These are phyloP conservation scores for Ditylenchus weischeri DNA, from an alignment of 2,888 invertebrate genomes.

Conservation along the genomic window DNA sequence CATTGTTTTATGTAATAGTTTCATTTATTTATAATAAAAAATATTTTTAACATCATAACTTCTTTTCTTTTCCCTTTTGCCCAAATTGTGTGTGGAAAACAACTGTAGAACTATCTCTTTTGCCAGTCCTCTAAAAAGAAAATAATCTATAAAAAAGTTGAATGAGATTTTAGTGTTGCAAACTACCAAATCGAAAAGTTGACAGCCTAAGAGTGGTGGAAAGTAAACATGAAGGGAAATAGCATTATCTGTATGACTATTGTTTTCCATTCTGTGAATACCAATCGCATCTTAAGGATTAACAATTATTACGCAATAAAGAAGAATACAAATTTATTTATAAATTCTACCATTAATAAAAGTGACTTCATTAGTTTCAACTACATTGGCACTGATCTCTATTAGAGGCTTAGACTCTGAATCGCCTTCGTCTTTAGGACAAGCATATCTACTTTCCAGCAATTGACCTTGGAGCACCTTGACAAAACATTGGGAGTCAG, in stretches of 20 bases:
- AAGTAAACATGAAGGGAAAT: constrained; percentile 86
- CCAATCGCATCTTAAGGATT: constrained; percentile 77
- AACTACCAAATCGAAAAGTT: constrained; percentile 80
- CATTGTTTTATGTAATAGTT: too few species aligned
- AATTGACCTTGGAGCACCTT: constrained; percentile 78
- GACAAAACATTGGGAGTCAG: constrained; percentile 95
- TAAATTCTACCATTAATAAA: constrained; percentile 64
- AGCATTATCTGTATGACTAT: constrained; percentile 80
- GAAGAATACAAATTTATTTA: too few species aligned
- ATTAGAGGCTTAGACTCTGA: constrained; percentile 62
- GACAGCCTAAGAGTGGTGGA: constrained; percentile 83
- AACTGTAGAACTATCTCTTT: constrained; percentile 29
- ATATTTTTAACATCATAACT: background rate
- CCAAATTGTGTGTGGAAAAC: constrained; percentile 53
- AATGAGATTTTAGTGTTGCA: background rate
- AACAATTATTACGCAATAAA: background rate
- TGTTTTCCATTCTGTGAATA: constrained; percentile 90
- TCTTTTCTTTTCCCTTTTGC: constrained; percentile 21
- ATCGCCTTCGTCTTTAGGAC: constrained; percentile 67
- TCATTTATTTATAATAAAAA: too few species aligned
- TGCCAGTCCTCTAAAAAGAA: constrained; percentile 32
- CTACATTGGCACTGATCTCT: constrained; percentile 69
- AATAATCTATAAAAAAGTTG: background rate
- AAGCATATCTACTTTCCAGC: constrained; percentile 77
- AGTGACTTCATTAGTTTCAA: constrained; percentile 76